Percentiles rank a stretch among this genome's conserved stretches.
These are phyloP conservation scores for Caenorhabditis wallacei DNA, from an alignment of 2,888 invertebrate species.

Conservation along the genomic window DNA sequence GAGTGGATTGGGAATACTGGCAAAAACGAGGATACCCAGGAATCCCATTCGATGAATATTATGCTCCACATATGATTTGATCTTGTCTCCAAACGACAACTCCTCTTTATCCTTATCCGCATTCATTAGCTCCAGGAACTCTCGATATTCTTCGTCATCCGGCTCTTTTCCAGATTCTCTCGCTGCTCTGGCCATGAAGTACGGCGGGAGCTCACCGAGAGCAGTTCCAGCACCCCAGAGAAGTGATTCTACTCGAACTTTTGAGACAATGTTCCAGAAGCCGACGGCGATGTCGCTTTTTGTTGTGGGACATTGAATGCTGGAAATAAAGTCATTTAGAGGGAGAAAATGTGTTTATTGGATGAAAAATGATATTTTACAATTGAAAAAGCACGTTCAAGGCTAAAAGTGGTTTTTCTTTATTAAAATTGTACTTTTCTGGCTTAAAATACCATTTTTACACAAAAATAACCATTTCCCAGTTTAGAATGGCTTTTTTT, in stretches of 20 bases:
- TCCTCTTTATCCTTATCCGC: constrained; percentile 83
- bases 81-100: constrained; percentile 66
- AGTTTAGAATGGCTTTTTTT: too few species aligned
- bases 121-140: constrained; percentile 86
- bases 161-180: constrained; percentile 85
- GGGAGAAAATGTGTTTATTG: too few species aligned
- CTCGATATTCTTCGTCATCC: constrained; percentile 88
- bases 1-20: constrained; percentile 94
- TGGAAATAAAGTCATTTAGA: constrained; percentile 84
- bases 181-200: constrained; percentile 97
- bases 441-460: too few species aligned
- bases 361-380: too few species aligned
- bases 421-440: too few species aligned
- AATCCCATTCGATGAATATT: constrained; percentile 90
- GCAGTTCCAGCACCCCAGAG: constrained; percentile 95
- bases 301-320: constrained; percentile 91
- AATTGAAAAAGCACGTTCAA: too few species aligned
- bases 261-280: constrained; percentile 95
- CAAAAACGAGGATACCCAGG: constrained; percentile 81
- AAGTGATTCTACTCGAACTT: constrained; percentile 95
- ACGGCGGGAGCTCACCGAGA: constrained; percentile 98
- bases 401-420: too few species aligned
- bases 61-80: constrained; percentile 81
- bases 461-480: too few species aligned
- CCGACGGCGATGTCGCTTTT: constrained; percentile 86